A percentile compares a stretch with the other conserved stretches of the same genome.
Evolutionary conservation across 2,888 invertebrate genomes (phyloP).

Genomic region (Heliconius aoede): DNA sequence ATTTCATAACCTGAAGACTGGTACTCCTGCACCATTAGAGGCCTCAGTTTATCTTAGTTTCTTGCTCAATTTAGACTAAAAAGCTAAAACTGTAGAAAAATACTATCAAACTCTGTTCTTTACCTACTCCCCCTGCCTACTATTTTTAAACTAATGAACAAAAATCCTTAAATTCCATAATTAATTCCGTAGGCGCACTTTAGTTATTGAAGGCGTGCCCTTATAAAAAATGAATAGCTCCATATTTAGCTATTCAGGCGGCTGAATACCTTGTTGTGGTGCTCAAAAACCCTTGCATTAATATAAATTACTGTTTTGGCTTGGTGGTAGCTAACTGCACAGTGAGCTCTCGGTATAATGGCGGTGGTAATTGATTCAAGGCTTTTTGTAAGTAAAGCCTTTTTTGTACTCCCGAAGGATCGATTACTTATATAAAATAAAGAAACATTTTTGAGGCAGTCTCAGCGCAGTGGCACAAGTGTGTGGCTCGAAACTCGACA

Average conservation of each 20-base stretch:
- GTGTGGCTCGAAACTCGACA: no score
- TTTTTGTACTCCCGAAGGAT: not conserved
- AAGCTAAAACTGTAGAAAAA: not conserved
- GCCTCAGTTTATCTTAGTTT: not conserved
- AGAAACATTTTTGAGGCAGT: no score
- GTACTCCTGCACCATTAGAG: not conserved
- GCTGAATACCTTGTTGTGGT: constrained; percentile 46
- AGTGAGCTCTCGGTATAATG: not conserved
- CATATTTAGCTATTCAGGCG: constrained; percentile 59
- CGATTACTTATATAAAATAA: not conserved
- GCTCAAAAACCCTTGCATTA: constrained; percentile 18
- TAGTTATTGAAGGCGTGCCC: constrained; percentile 10
- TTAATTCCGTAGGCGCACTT: constrained; percentile 11
- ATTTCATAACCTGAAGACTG: not conserved
- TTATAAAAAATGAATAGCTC: constrained; percentile 44
- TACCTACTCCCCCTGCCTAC: not conserved
- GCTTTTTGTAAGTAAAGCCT: not conserved
- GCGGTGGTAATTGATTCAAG: not conserved
- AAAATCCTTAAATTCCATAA: constrained; percentile 26
- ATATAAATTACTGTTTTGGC: constrained; percentile 21
- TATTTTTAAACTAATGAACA: not conserved
- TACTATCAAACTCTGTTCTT: not conserved
- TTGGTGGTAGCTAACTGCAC: not conserved
- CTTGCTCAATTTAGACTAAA: no score
- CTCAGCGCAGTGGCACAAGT: no score